Percentiles rank a stretch among this genome's conserved stretches.
Evolutionary conservation across 2,113 vertebrate species (phyloP).

Genomic region (Trogon surrucura): DNA sequence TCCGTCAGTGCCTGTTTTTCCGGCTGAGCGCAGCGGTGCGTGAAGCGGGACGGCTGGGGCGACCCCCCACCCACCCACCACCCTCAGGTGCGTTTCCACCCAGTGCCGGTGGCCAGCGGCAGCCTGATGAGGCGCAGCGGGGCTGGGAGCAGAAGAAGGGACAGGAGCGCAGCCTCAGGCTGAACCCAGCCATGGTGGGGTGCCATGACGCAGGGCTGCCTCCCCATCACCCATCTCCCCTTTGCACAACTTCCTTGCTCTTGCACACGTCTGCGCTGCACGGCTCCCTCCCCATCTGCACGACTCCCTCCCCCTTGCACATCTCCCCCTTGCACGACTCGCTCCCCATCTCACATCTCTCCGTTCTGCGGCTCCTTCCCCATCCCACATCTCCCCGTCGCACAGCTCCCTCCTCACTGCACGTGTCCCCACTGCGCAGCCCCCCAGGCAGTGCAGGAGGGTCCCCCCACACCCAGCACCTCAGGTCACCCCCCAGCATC

Average conservation of each 20-base stretch:
- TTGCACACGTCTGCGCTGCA: not conserved
- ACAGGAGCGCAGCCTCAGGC: not conserved
- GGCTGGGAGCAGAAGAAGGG: conserved; percentile 3
- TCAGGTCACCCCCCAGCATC: accelerated
- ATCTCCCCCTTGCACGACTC: accelerated
- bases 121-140: not conserved
- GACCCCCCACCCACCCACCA: conserved; percentile 20
- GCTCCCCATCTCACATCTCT: too few species aligned
- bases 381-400: too few species aligned
- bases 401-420: not conserved
- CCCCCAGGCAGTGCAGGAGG: not conserved
- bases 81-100: conserved; percentile 36
- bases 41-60: not conserved
- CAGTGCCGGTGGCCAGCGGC: not conserved
- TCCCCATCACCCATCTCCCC: too few species aligned
- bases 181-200: not conserved
- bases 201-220: accelerated
- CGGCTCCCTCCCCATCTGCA: not conserved
- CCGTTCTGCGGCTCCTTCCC: too few species aligned
- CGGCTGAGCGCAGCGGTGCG: accelerated
- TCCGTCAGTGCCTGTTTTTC: not conserved
- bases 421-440: not conserved
- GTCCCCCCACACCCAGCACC: not conserved
- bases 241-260: too few species aligned
- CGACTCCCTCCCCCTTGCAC: not conserved